Conservation (phyloP, 2,113 vertebrate species). For the Regulus satrapa region DNA sequence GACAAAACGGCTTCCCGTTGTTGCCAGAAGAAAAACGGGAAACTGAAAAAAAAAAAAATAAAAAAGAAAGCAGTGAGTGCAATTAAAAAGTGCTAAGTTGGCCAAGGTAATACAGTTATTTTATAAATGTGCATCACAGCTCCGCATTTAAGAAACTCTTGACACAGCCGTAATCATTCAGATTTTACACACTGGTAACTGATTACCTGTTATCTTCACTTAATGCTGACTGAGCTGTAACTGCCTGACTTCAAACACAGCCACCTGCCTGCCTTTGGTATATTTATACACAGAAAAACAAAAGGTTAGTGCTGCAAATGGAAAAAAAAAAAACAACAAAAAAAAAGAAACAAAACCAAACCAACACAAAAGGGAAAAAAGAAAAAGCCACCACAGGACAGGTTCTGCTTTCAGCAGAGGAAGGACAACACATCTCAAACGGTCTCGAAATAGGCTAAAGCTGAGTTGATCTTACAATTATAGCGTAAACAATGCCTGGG, state of each 20-base stretch:
- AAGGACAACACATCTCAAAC: constrained; percentile 53
- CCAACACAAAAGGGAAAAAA: not conserved
- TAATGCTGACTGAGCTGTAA: constrained; percentile 31
- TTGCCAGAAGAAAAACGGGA: not conserved
- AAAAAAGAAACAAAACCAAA: too few species aligned
- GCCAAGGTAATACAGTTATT: not conserved
- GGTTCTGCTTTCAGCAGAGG: constrained; percentile 54
- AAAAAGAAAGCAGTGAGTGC: not conserved
- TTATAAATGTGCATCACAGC: not conserved
- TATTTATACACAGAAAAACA: constrained; percentile 46
- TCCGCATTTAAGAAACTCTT: not conserved
- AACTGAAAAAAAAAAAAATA: not conserved
- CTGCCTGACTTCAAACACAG: constrained; percentile 30
- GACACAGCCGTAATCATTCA: not conserved
- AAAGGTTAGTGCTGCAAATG: constrained; percentile 8
- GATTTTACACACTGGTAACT: not conserved
- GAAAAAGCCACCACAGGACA: constrained; percentile 33
- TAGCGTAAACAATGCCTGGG: constrained; percentile 77
- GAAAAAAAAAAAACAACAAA: not conserved
- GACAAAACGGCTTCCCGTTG: not conserved
- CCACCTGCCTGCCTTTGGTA: constrained; percentile 73
- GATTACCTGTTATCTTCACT: constrained; percentile 9
- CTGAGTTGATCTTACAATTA: constrained; percentile 72
- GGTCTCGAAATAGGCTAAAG: constrained; percentile 63
- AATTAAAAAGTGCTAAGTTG: not conserved